Evolutionary conservation across 2,113 vertebrate species (phyloP).

Genomic region (Eretmochelys imbricata): DNA sequence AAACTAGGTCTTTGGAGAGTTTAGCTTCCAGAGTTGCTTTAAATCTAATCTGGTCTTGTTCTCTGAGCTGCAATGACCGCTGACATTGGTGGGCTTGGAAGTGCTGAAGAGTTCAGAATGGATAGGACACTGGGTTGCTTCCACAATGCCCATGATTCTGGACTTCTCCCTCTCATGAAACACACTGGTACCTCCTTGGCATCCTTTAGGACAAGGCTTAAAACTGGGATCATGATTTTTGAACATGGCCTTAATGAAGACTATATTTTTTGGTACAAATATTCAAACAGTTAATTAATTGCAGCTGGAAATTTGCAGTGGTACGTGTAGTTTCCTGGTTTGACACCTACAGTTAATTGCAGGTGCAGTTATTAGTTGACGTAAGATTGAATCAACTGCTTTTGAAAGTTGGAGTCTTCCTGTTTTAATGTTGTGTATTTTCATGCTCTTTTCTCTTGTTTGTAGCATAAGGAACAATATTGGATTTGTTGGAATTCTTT

Average conservation of each 20-base stretch:
- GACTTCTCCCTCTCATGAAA: neutral
- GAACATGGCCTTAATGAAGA: neutral
- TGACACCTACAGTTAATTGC: neutral
- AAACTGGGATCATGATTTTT: neutral
- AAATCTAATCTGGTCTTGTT: neutral
- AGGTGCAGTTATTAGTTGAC: neutral
- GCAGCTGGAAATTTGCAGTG: neutral
- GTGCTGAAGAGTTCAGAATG: accelerated
- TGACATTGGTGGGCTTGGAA: neutral
- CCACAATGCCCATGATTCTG: accelerated
- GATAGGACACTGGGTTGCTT: neutral
- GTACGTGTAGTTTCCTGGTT: neutral
- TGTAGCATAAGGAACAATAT: neutral
- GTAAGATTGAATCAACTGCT: neutral
- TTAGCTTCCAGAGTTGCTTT: accelerated
- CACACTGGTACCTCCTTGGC: neutral
- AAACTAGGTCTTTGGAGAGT: neutral
- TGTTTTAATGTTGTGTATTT: neutral
- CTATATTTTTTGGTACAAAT: neutral
- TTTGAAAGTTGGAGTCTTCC: neutral
- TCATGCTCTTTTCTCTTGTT: neutral
- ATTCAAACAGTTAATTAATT: neutral
- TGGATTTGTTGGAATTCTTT: neutral
- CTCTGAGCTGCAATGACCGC: accelerated
- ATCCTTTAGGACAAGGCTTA: neutral